A percentile compares a stretch with the other conserved stretches of the same genome.
Evolutionary conservation across 1,140 invertebrate genomes (phyloP).

Genomic region (Euglossa dilemma): DNA sequence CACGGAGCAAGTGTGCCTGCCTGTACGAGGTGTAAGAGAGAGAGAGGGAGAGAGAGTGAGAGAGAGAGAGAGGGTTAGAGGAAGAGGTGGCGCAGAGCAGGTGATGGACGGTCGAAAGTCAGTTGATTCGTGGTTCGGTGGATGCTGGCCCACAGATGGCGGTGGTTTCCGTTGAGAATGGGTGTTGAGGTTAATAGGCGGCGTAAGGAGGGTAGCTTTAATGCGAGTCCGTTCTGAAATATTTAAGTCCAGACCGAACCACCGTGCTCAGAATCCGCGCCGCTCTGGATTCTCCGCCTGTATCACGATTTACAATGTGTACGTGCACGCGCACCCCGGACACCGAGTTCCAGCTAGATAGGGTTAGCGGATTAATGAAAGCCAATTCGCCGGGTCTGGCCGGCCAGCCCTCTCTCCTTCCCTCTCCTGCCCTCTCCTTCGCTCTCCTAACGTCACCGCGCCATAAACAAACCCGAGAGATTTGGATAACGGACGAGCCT

Average conservation of each 20-base stretch:
- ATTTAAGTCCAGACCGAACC: conserved; percentile 77
- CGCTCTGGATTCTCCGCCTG: conserved; percentile 75
- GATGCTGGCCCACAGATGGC: conserved; percentile 30
- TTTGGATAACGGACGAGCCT: conserved; percentile 72
- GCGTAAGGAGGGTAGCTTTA: conserved; percentile 81
- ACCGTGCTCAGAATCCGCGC: conserved; percentile 75
- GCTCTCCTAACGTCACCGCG: conserved; percentile 74
- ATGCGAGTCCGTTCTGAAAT: conserved; percentile 79
- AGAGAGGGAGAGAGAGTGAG: background rate
- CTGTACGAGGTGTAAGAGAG: background rate
- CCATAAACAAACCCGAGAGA: conserved; percentile 75
- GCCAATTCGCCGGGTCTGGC: conserved; percentile 75
- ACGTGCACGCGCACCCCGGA: conserved; percentile 49
- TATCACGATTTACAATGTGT: conserved; percentile 82
- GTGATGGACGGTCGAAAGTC: conserved; percentile 57
- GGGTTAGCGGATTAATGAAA: conserved; percentile 82
- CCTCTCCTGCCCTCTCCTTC: conserved; percentile 69
- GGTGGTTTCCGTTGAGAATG: conserved; percentile 36
- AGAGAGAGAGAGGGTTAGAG: background rate
- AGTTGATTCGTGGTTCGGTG: conserved; percentile 52
- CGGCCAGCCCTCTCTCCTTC: conserved; percentile 58
- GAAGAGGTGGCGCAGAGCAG: background rate
- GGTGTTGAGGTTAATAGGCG: conserved; percentile 80
- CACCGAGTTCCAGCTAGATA: conserved; percentile 68
- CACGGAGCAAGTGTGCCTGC: background rate